Evolutionary conservation across 2,888 invertebrate genomes (phyloP), one percentile per base, ranked within the genome.

Genomic region (Cabera pusaria): DNA sequence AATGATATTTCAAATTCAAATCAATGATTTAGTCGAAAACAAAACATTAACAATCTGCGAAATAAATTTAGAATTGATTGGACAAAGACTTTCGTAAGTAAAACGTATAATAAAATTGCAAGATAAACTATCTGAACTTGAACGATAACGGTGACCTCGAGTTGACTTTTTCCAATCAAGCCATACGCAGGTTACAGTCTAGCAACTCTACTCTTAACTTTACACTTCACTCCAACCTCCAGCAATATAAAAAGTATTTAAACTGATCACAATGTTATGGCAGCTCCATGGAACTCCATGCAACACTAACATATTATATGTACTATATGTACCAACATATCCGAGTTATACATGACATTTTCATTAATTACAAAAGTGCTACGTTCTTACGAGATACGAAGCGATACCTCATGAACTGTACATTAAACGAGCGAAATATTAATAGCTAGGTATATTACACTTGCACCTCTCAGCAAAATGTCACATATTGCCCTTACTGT

Each of bases 241-340:
- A 77, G 83, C 82, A 84, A 79, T 86, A 86, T 86, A 88, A 87
- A 53, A 88, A 87, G 85, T 88, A 87, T 83, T 87, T 80, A 88
- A 87, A 86, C 84, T 74, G 83, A 87, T 88, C 88, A 87, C 86
- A 88, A 75, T 74, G 72, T 79, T 85, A 86, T 87, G 86, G 87
- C 88, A 82, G 85, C 62, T 75, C 86, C 80, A 78, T 78, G 78
- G 84, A 84, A 83, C 84, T 60, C 84, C 85, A 82, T 77, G 83
- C 84, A 81, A 82, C 82, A 76, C 80, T 79, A 45, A 45, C 43
- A 32, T 38, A 44, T 38, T 38, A 32, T 44, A 54, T 41, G n/a
- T 52, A 50, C 49, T 14, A 14, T 14, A 14, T 4, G 63, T 61
- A 72, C 78, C 82, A 75, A 79, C 74, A 71, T 73, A 74, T 69